Evolutionary conservation across 2,797 vertebrate species (phyloP), one percentile per base, ranked within the genome.

Genomic region (Chrysocyon brachyurus): DNA sequence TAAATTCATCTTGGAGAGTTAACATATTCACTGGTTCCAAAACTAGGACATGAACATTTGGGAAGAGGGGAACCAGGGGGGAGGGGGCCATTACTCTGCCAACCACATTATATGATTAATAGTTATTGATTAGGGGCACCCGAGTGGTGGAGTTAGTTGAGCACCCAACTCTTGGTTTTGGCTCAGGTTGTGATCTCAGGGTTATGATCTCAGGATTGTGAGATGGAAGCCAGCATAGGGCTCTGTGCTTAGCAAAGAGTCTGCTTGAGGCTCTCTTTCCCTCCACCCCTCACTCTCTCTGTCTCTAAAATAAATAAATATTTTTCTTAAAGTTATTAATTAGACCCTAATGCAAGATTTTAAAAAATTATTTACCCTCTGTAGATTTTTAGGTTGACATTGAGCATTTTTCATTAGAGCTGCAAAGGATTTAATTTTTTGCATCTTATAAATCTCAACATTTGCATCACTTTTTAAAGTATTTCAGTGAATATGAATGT

Each of bases 401-500:
- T 26, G 63, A 91, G 72, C 72, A 61, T 85, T 40, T 61, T 57
- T 90, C 81, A 78, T 54, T 57, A 46, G 26, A 56, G 28, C 49
- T 95, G 28, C 63, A 87, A 81, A 81, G 33, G 31, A 64, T 56
- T 26, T 33, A 81, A 63, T 56, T 64, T 36, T 19, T 24, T 57
- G 33, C 46, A 83, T 83, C 86, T 49, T 87, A 28, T 81, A 81
- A 72, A 49, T 64, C 57, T 81, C 83, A 40, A 31, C 57, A 64
- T 57, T 81, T 95, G 63, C 31, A 73, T 49, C 28, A 95, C 19
- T 63, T 82, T 54, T 83, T 31, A 92, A 84, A 91, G 33, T 79
- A 63, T 3, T 28, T 22, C 81, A 56, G 56, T 73, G 57, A 87
- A 73, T 72, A 91, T 81, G 56, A 75, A 82, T 49, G 10, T 87